Conservation (phyloP, 2,888 invertebrate genomes). For the Mystacides longicornis region DNA sequence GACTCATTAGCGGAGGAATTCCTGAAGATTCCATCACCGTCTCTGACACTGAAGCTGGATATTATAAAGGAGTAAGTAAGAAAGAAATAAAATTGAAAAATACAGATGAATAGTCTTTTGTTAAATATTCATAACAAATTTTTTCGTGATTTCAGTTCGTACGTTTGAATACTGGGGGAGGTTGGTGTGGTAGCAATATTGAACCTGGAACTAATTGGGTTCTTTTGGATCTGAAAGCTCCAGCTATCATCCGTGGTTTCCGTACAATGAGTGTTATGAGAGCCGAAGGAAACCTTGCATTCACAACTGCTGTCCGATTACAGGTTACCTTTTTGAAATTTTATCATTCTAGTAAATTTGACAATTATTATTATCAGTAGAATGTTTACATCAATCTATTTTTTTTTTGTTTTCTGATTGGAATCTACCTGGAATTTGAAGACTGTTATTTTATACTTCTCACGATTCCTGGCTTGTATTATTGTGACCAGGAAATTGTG, state of each 20-base stretch:
- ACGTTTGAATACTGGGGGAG: slow-evolving; percentile 72
- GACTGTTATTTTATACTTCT: no score
- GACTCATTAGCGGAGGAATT: slow-evolving; percentile 80
- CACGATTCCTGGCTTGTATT: no score
- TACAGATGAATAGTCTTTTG: not conserved
- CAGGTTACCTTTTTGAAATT: no score
- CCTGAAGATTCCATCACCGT: slow-evolving; percentile 85
- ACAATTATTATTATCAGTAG: no score
- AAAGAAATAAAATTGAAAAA: not conserved
- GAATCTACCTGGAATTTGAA: no score
- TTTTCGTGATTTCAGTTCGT: slow-evolving; percentile 54
- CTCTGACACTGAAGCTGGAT: slow-evolving; percentile 75
- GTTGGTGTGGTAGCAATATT: slow-evolving; percentile 84
- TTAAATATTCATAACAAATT: not conserved
- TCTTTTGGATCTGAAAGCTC: slow-evolving; percentile 77
- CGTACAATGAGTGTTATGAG: slow-evolving; percentile 83
- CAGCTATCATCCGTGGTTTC: slow-evolving; percentile 83
- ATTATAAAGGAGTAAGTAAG: slow-evolving; percentile 64
- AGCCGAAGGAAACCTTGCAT: slow-evolving; percentile 75
- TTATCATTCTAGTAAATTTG: no score
- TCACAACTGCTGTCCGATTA: slow-evolving; percentile 82
- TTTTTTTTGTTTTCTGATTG: no score
- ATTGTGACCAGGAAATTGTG: no score
- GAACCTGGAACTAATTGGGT: slow-evolving; percentile 89
- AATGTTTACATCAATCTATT: no score